Conservation (phyloP, 2,113 vertebrate genomes). For the Ammodytes dubius region DNA sequence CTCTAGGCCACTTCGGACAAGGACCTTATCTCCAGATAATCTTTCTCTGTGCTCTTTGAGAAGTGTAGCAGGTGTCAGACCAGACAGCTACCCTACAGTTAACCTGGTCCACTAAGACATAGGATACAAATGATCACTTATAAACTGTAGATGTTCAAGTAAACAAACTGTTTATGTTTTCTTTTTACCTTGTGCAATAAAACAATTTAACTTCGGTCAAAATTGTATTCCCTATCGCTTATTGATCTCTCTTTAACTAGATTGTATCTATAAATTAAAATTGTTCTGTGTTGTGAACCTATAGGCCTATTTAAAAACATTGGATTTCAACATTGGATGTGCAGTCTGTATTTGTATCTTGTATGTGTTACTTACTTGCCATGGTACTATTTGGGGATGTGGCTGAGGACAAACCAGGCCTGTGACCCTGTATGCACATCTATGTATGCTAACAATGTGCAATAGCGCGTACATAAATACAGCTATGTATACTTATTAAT, state of each 20-base stretch:
- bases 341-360: no score
- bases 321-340: no score
- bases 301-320: no score
- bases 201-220: background rate
- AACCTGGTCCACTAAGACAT: background rate
- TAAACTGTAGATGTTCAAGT: background rate
- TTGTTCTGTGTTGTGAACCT: background rate
- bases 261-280: background rate
- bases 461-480: no score
- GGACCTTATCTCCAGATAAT: slow-evolving; percentile 63
- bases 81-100: slow-evolving; percentile 17
- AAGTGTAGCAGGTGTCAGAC: slow-evolving; percentile 48
- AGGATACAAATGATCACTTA: background rate
- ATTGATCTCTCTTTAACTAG: background rate
- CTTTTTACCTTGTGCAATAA: background rate
- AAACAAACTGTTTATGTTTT: background rate
- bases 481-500: no score
- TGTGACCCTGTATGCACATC: no score
- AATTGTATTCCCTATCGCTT: background rate
- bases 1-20: slow-evolving; percentile 50
- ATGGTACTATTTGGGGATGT: no score
- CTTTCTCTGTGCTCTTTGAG: slow-evolving; percentile 47
- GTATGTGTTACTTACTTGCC: no score
- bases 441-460: no score
- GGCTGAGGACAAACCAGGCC: no score